phyloP scores from a whole-genome alignment of 1,140 invertebrate genomes.

The Scaptomyza montana region DNA sequence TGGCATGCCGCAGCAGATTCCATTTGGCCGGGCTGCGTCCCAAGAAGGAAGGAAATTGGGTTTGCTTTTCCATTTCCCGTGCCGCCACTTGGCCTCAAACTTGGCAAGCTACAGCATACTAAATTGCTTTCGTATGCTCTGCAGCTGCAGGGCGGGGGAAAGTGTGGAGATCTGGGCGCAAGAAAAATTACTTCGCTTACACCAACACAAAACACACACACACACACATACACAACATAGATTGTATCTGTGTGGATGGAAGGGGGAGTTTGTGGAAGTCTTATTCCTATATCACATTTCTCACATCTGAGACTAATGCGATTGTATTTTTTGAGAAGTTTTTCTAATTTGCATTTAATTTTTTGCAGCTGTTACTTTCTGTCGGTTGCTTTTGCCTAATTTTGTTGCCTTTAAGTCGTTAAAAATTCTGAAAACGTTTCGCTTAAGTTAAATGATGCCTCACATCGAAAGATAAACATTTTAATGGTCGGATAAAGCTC shows the following conservation, averaged over 20 bases:
- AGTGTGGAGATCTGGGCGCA: conserved; percentile 27
- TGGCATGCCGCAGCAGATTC: conserved; percentile 63
- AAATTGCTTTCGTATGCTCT: conserved; percentile 73
- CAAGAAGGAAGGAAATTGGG: conserved; percentile 73
- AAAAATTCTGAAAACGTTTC: conserved; percentile 71
- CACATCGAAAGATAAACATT: conserved; percentile 77
- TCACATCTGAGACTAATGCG: conserved; percentile 83
- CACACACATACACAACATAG: conserved; percentile 37
- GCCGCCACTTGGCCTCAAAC: conserved; percentile 48
- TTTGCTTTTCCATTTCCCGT: conserved; percentile 71
- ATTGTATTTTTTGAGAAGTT: conserved; percentile 76
- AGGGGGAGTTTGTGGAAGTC: conserved; percentile 16
- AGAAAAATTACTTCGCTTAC: conserved; percentile 74
- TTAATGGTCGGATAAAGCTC: conserved; percentile 49
- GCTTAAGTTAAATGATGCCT: conserved; percentile 70
- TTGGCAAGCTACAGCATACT: conserved; percentile 66
- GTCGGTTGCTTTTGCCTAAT: conserved; percentile 35
- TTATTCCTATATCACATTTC: conserved; percentile 79
- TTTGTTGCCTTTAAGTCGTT: conserved; percentile 67
- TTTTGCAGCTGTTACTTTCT: conserved; percentile 76
- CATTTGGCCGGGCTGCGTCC: conserved; percentile 60
- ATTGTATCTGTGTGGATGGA: conserved; percentile 34
- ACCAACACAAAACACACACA: conserved; percentile 38
- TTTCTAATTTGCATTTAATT: conserved; percentile 83
- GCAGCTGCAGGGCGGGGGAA: background rate